These are phyloP conservation scores for Bradypodion pumilum DNA, from an alignment of 2,797 vertebrate genomes.

Conservation along the genomic window DNA sequence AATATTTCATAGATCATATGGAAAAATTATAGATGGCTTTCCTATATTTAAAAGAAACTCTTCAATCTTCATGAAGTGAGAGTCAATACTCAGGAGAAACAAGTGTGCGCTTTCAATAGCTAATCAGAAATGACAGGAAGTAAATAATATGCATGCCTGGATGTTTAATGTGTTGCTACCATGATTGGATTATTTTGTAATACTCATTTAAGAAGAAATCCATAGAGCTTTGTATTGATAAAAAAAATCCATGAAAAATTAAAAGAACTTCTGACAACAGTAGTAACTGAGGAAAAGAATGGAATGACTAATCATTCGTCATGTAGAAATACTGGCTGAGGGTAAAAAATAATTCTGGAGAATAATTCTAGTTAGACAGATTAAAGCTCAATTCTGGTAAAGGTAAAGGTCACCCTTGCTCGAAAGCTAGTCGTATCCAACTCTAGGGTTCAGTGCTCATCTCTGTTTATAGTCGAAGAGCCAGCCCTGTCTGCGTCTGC, in stretches of 20 bases:
- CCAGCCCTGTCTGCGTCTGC: too few relatives aligned
- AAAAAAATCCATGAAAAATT: not conserved
- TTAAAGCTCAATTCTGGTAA: slow-evolving; percentile 4
- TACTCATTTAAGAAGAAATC: not conserved
- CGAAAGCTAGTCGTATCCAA: too few relatives aligned
- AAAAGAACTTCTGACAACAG: not conserved
- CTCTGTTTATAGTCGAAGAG: too few relatives aligned
- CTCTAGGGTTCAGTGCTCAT: too few relatives aligned
- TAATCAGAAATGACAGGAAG: slow-evolving; percentile 34
- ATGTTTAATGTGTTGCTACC: slow-evolving; percentile 1
- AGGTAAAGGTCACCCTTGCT: too few relatives aligned
- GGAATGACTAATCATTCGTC: not conserved
- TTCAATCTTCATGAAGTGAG: slow-evolving; percentile 43
- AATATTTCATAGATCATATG: slow-evolving; percentile 37
- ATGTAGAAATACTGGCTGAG: not conserved
- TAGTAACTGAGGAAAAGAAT: not conserved
- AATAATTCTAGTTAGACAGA: not conserved
- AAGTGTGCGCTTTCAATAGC: slow-evolving; percentile 41
- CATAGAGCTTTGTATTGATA: slow-evolving; percentile 9
- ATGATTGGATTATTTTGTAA: not conserved
- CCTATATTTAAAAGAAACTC: slow-evolving; percentile 53
- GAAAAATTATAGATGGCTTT: slow-evolving; percentile 45
- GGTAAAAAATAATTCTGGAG: not conserved
- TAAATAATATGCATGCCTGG: slow-evolving; percentile 46
- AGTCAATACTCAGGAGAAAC: slow-evolving; percentile 50